A percentile compares a stretch with the other conserved stretches of the same genome.
phyloP scores from a whole-genome alignment of 2,888 invertebrate species.

The Gisinianus flammeolus region DNA sequence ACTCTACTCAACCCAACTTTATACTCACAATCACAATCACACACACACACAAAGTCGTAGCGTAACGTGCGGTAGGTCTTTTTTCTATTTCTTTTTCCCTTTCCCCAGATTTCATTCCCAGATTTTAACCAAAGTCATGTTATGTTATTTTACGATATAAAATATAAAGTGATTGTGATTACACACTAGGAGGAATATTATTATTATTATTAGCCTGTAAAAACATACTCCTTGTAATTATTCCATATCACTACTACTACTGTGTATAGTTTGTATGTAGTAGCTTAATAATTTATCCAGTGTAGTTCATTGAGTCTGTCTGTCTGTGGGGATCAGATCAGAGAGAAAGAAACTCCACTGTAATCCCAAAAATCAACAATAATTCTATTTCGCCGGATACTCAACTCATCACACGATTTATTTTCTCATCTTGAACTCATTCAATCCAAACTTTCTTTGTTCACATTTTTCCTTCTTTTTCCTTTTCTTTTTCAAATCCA shows the following conservation, averaged over 20 bases:
- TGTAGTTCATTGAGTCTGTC: too few relatives aligned
- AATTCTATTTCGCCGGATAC: slow-evolving; percentile 16
- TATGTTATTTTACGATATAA: too few relatives aligned
- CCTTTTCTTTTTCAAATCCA: neutral
- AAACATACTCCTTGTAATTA: too few relatives aligned
- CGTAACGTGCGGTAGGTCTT: slow-evolving; percentile 36
- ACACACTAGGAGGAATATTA: neutral
- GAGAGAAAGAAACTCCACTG: too few relatives aligned
- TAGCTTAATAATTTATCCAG: too few relatives aligned
- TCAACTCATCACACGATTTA: slow-evolving; percentile 22
- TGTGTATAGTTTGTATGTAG: too few relatives aligned
- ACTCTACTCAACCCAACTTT: slow-evolving; percentile 10
- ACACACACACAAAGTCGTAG: neutral
- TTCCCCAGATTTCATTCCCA: slow-evolving; percentile 26
- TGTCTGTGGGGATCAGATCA: too few relatives aligned
- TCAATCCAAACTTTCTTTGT: neutral
- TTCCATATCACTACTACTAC: too few relatives aligned
- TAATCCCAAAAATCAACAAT: slow-evolving; percentile 34
- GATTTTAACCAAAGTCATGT: neutral
- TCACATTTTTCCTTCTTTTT: neutral
- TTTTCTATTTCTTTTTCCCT: slow-evolving; percentile 29
- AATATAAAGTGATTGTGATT: neutral
- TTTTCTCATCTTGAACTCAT: slow-evolving; percentile 16
- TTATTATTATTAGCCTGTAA: too few relatives aligned
- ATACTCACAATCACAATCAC: too few relatives aligned